Evolutionary conservation across 1,140 invertebrate genomes (phyloP).

Genomic region (Ylistrum balloti): DNA sequence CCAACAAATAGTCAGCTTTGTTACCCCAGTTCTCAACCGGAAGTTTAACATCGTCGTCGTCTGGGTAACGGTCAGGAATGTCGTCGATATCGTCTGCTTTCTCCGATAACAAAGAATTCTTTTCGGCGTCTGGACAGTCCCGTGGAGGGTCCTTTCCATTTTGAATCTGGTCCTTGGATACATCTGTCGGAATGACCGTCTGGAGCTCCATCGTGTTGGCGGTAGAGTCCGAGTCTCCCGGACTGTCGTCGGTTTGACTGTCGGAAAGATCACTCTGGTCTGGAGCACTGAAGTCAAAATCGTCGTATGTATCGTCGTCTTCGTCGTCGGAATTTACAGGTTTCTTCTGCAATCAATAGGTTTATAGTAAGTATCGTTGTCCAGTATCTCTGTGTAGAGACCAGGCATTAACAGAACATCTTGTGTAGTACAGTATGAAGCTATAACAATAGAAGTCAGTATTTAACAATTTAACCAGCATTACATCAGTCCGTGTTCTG

Average conservation of each 20-base stretch:
- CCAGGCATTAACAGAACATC: too few relatives aligned
- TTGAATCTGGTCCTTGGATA: slow-evolving; percentile 1
- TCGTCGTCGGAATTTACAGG: neutral
- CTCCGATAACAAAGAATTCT: slow-evolving; percentile 30
- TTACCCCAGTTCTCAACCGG: slow-evolving; percentile 84
- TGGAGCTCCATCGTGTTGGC: slow-evolving; percentile 21
- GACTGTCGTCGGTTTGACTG: neutral
- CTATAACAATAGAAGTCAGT: too few relatives aligned
- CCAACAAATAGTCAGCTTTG: slow-evolving; percentile 83
- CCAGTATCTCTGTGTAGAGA: too few relatives aligned
- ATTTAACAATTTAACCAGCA: too few relatives aligned
- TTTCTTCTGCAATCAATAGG: slow-evolving; percentile 10
- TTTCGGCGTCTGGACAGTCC: neutral
- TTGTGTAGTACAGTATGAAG: too few relatives aligned
- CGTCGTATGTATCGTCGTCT: neutral
- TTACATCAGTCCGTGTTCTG: too few relatives aligned
- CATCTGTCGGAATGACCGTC: neutral
- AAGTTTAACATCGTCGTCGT: slow-evolving; percentile 52
- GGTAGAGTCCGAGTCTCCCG: neutral
- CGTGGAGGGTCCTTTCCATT: slow-evolving; percentile 22
- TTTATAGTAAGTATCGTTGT: neutral
- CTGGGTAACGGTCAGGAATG: slow-evolving; percentile 30
- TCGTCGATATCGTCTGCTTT: slow-evolving; percentile 27
- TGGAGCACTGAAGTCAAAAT: slow-evolving; percentile 9
- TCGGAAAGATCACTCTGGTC: neutral